phyloP scores from a whole-genome alignment of 2,113 vertebrate genomes.

The Brachyhypopomus occidentalis region DNA sequence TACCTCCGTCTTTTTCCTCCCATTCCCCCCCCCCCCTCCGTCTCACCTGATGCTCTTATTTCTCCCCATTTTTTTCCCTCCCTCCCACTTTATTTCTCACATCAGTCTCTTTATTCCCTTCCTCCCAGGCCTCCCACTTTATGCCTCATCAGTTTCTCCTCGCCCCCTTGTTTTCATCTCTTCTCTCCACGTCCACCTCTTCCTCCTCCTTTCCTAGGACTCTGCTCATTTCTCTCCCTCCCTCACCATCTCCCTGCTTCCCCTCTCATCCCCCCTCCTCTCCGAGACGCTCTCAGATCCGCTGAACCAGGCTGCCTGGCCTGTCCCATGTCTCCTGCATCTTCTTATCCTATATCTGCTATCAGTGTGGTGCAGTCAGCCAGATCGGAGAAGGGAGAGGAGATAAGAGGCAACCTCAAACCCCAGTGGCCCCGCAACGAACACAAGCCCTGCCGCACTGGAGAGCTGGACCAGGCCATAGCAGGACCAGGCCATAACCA shows the following conservation, averaged over 20 bases:
- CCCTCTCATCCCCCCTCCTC: background rate
- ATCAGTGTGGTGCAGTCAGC: constrained; percentile 37
- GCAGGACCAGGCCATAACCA: background rate
- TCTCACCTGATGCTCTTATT: background rate
- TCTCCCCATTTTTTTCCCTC: background rate
- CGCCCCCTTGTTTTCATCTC: background rate
- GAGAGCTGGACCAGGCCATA: background rate
- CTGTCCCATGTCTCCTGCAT: constrained; percentile 49
- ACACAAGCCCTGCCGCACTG: constrained; percentile 13
- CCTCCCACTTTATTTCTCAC: background rate
- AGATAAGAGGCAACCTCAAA: constrained; percentile 39
- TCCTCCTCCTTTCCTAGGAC: background rate
- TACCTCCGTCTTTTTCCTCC: constrained; percentile 6
- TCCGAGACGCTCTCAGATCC: constrained; percentile 1
- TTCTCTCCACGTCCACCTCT: too few species aligned
- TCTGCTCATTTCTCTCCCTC: background rate
- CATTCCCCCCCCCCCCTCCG: background rate
- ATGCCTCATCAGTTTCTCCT: background rate
- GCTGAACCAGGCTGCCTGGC: constrained; percentile 44
- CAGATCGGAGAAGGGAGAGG: constrained; percentile 49
- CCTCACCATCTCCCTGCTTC: background rate
- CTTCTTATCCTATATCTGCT: constrained; percentile 10
- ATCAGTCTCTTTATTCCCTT: background rate
- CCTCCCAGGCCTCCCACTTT: background rate
- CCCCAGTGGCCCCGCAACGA: constrained; percentile 28